Conservation (phyloP, 2,888 invertebrate genomes). For the Mellilla xanthometata region DNA sequence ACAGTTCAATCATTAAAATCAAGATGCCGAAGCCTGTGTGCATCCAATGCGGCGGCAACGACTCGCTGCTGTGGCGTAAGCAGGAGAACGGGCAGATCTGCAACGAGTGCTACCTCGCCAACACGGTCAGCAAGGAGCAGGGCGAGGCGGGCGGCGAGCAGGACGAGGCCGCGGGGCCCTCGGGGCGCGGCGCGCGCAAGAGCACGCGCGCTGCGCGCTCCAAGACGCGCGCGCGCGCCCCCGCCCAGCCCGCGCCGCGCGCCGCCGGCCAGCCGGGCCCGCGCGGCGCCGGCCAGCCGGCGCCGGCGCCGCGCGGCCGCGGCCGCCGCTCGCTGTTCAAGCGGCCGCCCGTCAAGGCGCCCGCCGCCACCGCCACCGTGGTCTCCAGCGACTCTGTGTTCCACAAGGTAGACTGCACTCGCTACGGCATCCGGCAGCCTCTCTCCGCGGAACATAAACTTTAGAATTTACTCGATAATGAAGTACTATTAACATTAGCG, state of each 20-base stretch:
- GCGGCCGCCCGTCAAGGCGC: constrained; percentile 90
- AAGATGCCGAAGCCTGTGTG: constrained; percentile 85
- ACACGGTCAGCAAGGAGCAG: constrained; percentile 58
- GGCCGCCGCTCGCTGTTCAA: constrained; percentile 91
- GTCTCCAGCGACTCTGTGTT: constrained; percentile 91
- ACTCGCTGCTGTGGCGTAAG: constrained; percentile 89
- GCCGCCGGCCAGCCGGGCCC: constrained; percentile 86
- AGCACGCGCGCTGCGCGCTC: constrained; percentile 83
- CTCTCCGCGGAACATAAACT: constrained; percentile 16
- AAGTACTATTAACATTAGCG: constrained; percentile 3
- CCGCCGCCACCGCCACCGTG: constrained; percentile 90
- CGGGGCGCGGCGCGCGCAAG: constrained; percentile 79
- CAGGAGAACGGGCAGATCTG: constrained; percentile 89
- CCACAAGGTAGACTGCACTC: constrained; percentile 35
- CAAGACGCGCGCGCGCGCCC: constrained; percentile 84
- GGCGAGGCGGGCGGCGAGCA: constrained; percentile 57
- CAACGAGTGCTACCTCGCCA: constrained; percentile 86
- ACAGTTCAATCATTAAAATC: neutral
- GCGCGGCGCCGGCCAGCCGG: constrained; percentile 87
- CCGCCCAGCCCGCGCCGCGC: constrained; percentile 85
- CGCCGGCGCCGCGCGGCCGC: constrained; percentile 87
- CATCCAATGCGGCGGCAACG: constrained; percentile 86
- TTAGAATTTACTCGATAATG: constrained; percentile 18
- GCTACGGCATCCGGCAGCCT: constrained; percentile 7
- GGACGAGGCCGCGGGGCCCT: constrained; percentile 70